A percentile compares a stretch with the other conserved stretches of the same genome.
Conservation (phyloP, 1,140 invertebrate genomes). For the Hypothenemus hampei region DNA sequence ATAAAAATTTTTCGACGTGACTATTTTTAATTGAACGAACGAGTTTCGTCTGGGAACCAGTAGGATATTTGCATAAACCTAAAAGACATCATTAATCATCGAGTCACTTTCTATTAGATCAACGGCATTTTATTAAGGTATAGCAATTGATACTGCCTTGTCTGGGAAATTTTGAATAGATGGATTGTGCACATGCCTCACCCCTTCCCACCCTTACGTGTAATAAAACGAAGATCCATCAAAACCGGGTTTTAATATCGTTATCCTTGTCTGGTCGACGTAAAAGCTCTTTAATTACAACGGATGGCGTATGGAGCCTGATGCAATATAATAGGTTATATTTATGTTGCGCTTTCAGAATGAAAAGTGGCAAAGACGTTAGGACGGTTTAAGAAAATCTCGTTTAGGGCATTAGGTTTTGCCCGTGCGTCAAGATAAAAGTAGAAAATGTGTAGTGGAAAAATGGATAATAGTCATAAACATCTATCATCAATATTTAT, state of each 20-base stretch:
- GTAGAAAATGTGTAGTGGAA: no score
- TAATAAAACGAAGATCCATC: constrained; percentile 27
- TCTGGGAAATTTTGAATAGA: constrained; percentile 28
- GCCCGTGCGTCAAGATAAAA: no score
- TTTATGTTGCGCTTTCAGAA: no score
- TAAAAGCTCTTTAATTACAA: constrained; percentile 20
- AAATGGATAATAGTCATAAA: no score
- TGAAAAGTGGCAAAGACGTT: no score
- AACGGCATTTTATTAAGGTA: constrained; percentile 31
- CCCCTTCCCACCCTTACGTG: no score
- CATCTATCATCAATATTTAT: no score
- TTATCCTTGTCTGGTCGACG: constrained; percentile 19
- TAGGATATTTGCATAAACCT: constrained; percentile 23
- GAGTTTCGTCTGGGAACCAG: no score
- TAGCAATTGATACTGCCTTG: constrained; percentile 30
- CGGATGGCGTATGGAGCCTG: background rate
- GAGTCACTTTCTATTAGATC: constrained; percentile 30
- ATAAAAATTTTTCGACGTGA: no score
- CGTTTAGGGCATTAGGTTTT: no score
- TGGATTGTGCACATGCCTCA: constrained; percentile 22
- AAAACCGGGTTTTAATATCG: constrained; percentile 17
- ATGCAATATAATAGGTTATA: background rate
- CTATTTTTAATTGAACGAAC: no score
- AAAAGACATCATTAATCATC: constrained; percentile 34
- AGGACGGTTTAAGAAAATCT: no score